Base-by-base conservation (phyloP, 2,797 vertebrate genomes). In the Zonotrichia albicollis region DNA sequence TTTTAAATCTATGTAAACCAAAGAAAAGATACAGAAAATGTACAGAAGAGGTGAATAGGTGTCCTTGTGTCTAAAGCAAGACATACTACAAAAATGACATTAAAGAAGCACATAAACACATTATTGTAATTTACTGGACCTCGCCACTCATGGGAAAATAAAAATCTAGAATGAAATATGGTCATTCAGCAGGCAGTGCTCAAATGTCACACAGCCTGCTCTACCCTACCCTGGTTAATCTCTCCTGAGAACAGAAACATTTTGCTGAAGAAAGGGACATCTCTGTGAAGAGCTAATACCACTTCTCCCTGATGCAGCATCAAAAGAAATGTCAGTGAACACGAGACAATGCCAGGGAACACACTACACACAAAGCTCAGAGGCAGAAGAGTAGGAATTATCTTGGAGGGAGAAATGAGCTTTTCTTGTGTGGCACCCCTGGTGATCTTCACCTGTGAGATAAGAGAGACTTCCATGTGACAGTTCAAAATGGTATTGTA, bases 261-360 rank as follows among this genome's bases (percentile, higher is more conserved):
- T 50, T 40, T 34, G 51, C 29, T 36, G 9, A 55, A 79, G 55
- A 84, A 84, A 79, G 6, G 15, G 19, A 29, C 29, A 53, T n/a
- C 23, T 46, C 38, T 30, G 4, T 27, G 13, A 42, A 45, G 36
- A 60, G 32, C 8, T 72, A 66, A 46, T 32, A 42, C 8, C 54
- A 57, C 17, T 81, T 75, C 26, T 53, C 23, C 53, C 46, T 40
- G 12, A 19, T 43, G 11, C 42, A 19, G 32, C 21, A 73, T 38
- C 38, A 43, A 48, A 93, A 75, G 20, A 45, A 68, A 76, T 54
- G 51, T 53, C 51, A 95, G 11, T 29, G 46, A 57, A 64, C 30
- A 34, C 0, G 3, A 84, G 23, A 36, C 0, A 0, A 67, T 40
- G 20, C 18, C 27, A 40, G 6, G 15, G 15, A 87, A 60, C 17